A percentile compares a stretch with the other conserved stretches of the same genome.
Evolutionary conservation across 2,113 vertebrate species (phyloP).

Genomic region (Mastomys natalensis): DNA sequence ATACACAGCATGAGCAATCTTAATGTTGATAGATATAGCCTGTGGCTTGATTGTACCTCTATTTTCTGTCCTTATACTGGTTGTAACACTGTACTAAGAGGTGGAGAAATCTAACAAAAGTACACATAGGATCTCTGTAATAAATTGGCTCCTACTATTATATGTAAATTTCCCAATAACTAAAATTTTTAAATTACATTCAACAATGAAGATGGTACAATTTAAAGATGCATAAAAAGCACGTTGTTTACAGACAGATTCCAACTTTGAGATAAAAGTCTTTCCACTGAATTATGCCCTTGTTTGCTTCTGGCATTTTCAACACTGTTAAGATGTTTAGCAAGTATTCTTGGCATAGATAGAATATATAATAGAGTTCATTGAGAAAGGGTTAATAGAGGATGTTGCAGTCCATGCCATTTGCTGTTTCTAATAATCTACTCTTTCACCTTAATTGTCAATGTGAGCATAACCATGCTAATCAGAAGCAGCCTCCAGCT

Average conservation of each 20-base stretch:
- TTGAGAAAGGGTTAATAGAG: slow-evolving; percentile 69
- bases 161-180: neutral
- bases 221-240: neutral
- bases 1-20: too few species aligned
- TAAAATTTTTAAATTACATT: neutral
- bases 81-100: neutral
- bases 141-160: neutral
- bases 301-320: neutral
- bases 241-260: neutral
- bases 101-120: neutral
- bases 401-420: slow-evolving; percentile 25
- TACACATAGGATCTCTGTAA: neutral
- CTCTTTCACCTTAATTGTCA: slow-evolving; percentile 34
- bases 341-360: slow-evolving; percentile 33
- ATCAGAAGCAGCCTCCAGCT: slow-evolving; percentile 61
- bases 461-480: slow-evolving; percentile 72
- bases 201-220: neutral
- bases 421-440: slow-evolving; percentile 76
- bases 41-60: neutral
- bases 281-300: neutral
- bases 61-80: neutral
- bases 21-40: neutral
- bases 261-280: slow-evolving; percentile 16
- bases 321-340: neutral
- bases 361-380: slow-evolving; percentile 73